These are phyloP conservation scores for Lasioglossum malachurum DNA, from an alignment of 2,888 invertebrate species.

Conservation along the genomic window DNA sequence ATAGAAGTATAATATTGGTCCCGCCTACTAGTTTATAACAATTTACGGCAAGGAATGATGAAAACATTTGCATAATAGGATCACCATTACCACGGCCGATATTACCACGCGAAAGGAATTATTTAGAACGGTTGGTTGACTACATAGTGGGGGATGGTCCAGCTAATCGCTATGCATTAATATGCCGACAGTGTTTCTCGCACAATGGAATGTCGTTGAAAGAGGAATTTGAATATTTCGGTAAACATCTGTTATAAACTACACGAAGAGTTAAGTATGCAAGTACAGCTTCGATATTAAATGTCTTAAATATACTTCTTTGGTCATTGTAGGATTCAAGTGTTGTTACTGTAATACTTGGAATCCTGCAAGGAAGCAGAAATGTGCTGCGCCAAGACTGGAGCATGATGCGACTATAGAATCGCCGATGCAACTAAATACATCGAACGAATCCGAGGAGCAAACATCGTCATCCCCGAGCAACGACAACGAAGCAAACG, in stretches of 20 bases:
- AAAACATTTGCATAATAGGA: conserved; percentile 64
- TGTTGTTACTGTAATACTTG: conserved; percentile 96
- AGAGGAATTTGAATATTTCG: conserved; percentile 90
- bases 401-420: conserved; percentile 64
- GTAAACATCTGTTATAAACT: conserved; percentile 79
- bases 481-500: not conserved
- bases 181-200: conserved; percentile 94
- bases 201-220: conserved; percentile 96
- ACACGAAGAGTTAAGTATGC: conserved; percentile 28
- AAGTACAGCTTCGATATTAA: conserved; percentile 17
- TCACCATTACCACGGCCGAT: conserved; percentile 89
- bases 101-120: conserved; percentile 90
- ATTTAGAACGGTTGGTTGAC: conserved; percentile 96
- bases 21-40: not conserved
- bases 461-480: not conserved
- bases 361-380: conserved; percentile 95
- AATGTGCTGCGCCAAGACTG: conserved; percentile 91
- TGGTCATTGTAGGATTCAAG: conserved; percentile 88
- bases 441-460: conserved; percentile 32
- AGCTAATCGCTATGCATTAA: conserved; percentile 96
- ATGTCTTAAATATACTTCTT: conserved; percentile 26
- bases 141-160: conserved; percentile 98
- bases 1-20: no score
- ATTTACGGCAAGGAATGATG: not conserved
- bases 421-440: not conserved